These are phyloP conservation scores for Zeus faber DNA, from an alignment of 2,113 vertebrate species.

Conservation along the genomic window DNA sequence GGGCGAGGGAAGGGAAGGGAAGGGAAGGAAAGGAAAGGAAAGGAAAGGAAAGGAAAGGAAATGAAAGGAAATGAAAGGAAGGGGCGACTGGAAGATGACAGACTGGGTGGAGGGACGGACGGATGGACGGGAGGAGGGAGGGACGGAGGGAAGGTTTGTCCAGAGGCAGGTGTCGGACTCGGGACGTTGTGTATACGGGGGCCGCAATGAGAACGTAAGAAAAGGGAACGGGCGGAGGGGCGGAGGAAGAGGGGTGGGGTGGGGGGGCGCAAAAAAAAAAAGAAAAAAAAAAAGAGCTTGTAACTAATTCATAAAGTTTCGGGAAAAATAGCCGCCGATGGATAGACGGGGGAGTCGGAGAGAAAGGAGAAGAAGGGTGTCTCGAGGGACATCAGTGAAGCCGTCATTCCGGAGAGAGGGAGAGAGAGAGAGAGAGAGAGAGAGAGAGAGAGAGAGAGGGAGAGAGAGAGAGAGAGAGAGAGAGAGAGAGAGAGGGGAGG, in stretches of 20 bases:
- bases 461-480: conserved; percentile 40
- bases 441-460: conserved; percentile 45
- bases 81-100: not conserved
- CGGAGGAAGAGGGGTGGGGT: conserved; percentile 20
- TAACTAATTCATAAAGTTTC: conserved; percentile 85
- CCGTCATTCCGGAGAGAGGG: conserved; percentile 64
- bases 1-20: conserved; percentile 21
- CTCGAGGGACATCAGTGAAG: conserved; percentile 75
- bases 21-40: not conserved
- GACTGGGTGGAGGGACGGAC: conserved; percentile 38
- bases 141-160: conserved; percentile 50
- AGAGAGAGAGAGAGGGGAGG: conserved; percentile 48
- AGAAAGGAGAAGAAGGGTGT: conserved; percentile 66
- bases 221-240: conserved; percentile 27
- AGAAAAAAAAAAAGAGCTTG: conserved; percentile 58
- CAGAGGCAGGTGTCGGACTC: conserved; percentile 71
- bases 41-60: too few relatives aligned
- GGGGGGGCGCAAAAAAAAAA: conserved; percentile 45
- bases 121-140: not conserved
- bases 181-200: conserved; percentile 36
- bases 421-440: conserved; percentile 49
- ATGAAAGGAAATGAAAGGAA: not conserved
- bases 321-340: conserved; percentile 66
- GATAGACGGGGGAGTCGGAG: conserved; percentile 29
- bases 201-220: conserved; percentile 66